Evolutionary conservation across 2,113 vertebrate genomes (phyloP).

Genomic region (Epinephelus cyanopodus): DNA sequence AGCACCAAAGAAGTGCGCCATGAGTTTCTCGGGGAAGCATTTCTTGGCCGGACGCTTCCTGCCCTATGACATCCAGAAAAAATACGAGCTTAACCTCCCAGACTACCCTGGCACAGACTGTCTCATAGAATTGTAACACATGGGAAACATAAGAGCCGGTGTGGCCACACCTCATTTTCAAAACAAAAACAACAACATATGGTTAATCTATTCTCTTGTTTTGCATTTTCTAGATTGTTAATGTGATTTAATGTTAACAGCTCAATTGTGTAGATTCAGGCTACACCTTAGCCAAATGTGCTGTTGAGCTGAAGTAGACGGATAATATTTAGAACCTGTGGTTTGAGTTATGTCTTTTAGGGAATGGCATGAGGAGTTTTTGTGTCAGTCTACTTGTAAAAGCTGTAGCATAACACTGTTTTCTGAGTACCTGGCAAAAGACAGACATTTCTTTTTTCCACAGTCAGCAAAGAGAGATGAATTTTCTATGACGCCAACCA

Average conservation of each 20-base stretch:
- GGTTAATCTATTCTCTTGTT: constrained; percentile 72
- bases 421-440: constrained; percentile 57
- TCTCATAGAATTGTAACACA: constrained; percentile 88
- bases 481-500: constrained; percentile 45
- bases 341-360: constrained; percentile 69
- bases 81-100: constrained; percentile 92
- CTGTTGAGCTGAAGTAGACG: constrained; percentile 63
- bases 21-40: constrained; percentile 92
- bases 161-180: constrained; percentile 55
- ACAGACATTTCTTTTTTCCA: constrained; percentile 13
- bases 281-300: constrained; percentile 60
- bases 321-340: constrained; percentile 69
- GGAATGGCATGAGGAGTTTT: constrained; percentile 59
- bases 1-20: constrained; percentile 91
- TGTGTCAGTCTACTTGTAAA: constrained; percentile 61
- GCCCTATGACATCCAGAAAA: constrained; percentile 94
- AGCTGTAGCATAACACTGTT: constrained; percentile 70
- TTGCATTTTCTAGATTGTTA: constrained; percentile 83
- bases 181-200: constrained; percentile 35
- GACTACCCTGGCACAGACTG: constrained; percentile 92
- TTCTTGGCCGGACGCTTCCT: constrained; percentile 94
- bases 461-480: constrained; percentile 26
- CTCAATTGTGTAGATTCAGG: constrained; percentile 70
- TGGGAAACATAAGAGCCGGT: constrained; percentile 31
- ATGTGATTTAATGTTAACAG: constrained; percentile 73